Percentiles rank a stretch among this genome's conserved stretches.
phyloP scores from a whole-genome alignment of 2,113 vertebrate genomes.

The Psophia crepitans region DNA sequence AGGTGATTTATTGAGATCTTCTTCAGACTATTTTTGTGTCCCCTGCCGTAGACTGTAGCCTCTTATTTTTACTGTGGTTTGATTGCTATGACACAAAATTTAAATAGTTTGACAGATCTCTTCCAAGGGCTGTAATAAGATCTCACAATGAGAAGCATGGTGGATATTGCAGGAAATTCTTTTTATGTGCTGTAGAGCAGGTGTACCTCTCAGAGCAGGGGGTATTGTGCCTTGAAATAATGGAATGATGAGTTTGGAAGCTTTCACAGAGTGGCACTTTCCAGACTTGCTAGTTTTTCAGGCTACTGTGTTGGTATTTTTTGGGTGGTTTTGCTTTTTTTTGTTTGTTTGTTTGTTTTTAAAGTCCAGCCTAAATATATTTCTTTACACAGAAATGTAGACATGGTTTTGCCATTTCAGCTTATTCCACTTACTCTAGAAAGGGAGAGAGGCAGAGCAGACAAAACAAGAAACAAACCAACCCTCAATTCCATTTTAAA shows the following conservation, averaged over 20 bases:
- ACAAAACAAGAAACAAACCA: not conserved
- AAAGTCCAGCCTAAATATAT: not conserved
- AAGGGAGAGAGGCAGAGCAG: not conserved
- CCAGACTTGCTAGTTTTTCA: not conserved
- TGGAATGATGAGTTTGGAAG: not conserved
- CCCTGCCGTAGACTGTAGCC: not conserved
- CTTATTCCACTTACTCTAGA: not conserved
- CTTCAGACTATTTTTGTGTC: not conserved
- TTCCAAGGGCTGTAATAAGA: not conserved
- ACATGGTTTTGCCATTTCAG: not conserved
- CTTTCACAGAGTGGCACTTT: not conserved
- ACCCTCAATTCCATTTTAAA: not conserved
- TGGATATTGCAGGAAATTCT: not conserved
- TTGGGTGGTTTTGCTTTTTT: not conserved
- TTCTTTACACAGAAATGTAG: not conserved
- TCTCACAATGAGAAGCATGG: not conserved
- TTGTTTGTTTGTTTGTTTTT: not conserved
- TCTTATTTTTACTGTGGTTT: not conserved
- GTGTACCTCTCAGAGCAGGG: not conserved
- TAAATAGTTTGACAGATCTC: not conserved
- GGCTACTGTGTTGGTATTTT: not conserved
- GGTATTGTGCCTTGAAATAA: not conserved
- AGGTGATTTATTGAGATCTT: not conserved
- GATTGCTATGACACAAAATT: not conserved
- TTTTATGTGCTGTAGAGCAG: not conserved